phyloP scores from a whole-genome alignment of 2,113 vertebrate genomes.

The Meleagris gallopavo region DNA sequence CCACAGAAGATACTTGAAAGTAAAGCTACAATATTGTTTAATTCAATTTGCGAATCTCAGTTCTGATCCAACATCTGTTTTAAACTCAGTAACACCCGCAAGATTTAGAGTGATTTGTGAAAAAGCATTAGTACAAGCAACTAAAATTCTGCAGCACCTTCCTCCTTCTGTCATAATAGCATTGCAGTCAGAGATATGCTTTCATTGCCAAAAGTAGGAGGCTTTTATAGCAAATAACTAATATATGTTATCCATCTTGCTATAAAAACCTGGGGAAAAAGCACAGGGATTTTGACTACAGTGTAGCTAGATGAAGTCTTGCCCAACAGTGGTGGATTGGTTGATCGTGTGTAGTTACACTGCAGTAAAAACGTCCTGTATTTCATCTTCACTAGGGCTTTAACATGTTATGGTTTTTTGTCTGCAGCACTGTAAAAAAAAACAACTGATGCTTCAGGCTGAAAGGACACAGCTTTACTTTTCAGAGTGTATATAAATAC shows the following conservation, averaged over 20 bases:
- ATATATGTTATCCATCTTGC: background rate
- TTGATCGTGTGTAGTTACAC: background rate
- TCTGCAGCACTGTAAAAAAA: background rate
- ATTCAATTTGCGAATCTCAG: background rate
- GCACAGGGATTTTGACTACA: background rate
- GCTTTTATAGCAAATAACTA: conserved; percentile 7
- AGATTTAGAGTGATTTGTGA: background rate
- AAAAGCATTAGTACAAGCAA: background rate
- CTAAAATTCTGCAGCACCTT: background rate
- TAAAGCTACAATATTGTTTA: background rate
- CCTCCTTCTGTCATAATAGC: background rate
- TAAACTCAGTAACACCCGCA: background rate
- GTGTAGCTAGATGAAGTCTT: background rate
- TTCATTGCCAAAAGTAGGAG: background rate
- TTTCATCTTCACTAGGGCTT: conserved; percentile 1
- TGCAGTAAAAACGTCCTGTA: conserved; percentile 15
- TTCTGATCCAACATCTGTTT: background rate
- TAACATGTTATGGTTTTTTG: background rate
- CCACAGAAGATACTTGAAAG: background rate
- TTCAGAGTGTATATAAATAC: background rate
- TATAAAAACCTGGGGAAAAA: conserved; percentile 11
- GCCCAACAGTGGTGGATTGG: background rate
- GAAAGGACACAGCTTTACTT: background rate
- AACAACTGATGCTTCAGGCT: background rate
- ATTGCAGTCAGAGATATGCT: background rate